These are phyloP conservation scores for Timema podura DNA, from an alignment of 2,888 invertebrate species.

Conservation along the genomic window DNA sequence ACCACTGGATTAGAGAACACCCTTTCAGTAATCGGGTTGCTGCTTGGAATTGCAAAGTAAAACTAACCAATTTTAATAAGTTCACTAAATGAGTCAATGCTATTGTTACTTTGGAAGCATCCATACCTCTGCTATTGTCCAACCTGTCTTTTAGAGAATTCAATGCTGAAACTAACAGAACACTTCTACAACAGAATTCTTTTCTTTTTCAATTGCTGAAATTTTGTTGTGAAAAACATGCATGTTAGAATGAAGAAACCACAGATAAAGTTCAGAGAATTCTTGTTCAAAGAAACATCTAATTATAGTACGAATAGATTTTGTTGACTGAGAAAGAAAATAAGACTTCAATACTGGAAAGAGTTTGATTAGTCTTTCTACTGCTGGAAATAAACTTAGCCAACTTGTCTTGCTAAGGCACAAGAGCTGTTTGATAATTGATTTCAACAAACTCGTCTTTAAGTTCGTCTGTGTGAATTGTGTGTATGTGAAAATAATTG, in stretches of 20 bases:
- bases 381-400: not conserved
- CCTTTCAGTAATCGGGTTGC: too few relatives aligned
- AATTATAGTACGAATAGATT: not conserved
- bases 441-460: not conserved
- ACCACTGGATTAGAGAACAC: too few relatives aligned
- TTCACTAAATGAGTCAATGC: too few relatives aligned
- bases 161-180: not conserved
- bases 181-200: not conserved
- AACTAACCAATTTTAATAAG: too few relatives aligned
- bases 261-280: not conserved
- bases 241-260: slow-evolving; percentile 1
- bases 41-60: too few relatives aligned
- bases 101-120: too few relatives aligned
- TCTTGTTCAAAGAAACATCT: not conserved
- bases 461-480: not conserved
- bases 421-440: not conserved
- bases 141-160: too few relatives aligned
- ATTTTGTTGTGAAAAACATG: slow-evolving; percentile 1
- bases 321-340: slow-evolving; percentile 1
- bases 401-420: not conserved
- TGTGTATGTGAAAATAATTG: too few relatives aligned
- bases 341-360: not conserved
- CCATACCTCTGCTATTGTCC: too few relatives aligned
- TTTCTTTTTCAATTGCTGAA: slow-evolving; percentile 11
- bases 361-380: not conserved